Evolutionary conservation across 2,113 vertebrate species (phyloP).

Genomic region (Aptenodytes patagonicus): DNA sequence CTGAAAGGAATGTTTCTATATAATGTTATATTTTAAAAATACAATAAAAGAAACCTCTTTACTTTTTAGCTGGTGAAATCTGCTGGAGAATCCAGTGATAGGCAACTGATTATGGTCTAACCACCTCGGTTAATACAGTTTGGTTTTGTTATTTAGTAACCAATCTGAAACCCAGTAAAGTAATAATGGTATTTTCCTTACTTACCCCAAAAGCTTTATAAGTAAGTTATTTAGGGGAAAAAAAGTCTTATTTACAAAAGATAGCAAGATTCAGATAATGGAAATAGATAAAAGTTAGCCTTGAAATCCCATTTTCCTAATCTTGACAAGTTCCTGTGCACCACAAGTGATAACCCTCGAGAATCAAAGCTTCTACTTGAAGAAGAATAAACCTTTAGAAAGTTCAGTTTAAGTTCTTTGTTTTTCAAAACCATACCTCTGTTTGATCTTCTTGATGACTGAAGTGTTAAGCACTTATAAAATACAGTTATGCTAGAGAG

Average conservation of each 20-base stretch:
- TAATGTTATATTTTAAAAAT: background rate
- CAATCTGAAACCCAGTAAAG: background rate
- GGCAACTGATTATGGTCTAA: background rate
- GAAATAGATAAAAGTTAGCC: slow-evolving; percentile 34
- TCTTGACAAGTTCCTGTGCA: slow-evolving; percentile 31
- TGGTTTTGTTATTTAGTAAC: slow-evolving; percentile 9
- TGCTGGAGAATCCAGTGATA: background rate
- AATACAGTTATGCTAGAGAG: background rate
- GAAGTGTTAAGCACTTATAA: background rate
- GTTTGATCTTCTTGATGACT: slow-evolving; percentile 25
- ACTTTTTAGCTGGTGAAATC: background rate
- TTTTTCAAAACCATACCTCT: slow-evolving; percentile 15
- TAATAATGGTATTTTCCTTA: slow-evolving; percentile 5
- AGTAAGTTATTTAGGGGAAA: background rate
- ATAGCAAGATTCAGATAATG: slow-evolving; percentile 20
- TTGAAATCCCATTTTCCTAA: slow-evolving; percentile 47
- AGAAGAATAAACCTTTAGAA: slow-evolving; percentile 16
- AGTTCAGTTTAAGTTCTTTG: background rate
- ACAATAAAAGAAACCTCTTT: background rate
- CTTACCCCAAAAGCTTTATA: background rate
- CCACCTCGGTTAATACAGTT: background rate
- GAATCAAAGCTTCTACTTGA: slow-evolving; percentile 48
- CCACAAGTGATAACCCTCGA: slow-evolving; percentile 44
- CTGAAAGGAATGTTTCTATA: background rate
- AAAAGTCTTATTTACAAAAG: slow-evolving; percentile 39